These are phyloP conservation scores for Tupaia tana DNA, from an alignment of 2,113 vertebrate species.

Conservation along the genomic window DNA sequence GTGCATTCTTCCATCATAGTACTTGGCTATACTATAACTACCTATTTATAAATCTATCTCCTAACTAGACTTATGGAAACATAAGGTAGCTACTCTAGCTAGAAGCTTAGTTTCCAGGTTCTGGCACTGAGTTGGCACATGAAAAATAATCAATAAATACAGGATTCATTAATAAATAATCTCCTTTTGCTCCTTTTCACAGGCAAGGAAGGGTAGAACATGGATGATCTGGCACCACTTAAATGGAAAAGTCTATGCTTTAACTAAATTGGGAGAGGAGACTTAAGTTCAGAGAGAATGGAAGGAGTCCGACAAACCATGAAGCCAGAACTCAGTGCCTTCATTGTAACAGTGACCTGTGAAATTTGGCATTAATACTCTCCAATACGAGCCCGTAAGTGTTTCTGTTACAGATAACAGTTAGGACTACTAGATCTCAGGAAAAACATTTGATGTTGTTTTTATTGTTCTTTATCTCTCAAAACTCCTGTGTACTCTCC, in stretches of 20 bases:
- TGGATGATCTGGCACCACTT: neutral
- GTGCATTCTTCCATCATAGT: neutral
- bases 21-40: neutral
- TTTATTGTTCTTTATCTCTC: neutral
- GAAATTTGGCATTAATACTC: neutral
- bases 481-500: neutral
- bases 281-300: neutral
- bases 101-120: neutral
- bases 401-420: fast-evolving
- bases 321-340: neutral
- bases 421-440: too few relatives aligned
- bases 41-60: neutral
- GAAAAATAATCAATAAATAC: neutral
- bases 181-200: neutral
- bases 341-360: too few relatives aligned
- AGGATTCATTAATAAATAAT: neutral
- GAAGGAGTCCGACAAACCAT: neutral
- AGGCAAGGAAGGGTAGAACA: neutral
- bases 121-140: neutral
- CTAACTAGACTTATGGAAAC: neutral
- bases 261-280: fast-evolving
- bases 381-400: neutral
- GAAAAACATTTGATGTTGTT: fast-evolving
- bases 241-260: neutral
- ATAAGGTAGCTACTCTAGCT: too few relatives aligned